Percentiles rank a stretch among this genome's conserved stretches.
Evolutionary conservation across 2,888 invertebrate species (phyloP).

Genomic region (Eupeodes luniger): DNA sequence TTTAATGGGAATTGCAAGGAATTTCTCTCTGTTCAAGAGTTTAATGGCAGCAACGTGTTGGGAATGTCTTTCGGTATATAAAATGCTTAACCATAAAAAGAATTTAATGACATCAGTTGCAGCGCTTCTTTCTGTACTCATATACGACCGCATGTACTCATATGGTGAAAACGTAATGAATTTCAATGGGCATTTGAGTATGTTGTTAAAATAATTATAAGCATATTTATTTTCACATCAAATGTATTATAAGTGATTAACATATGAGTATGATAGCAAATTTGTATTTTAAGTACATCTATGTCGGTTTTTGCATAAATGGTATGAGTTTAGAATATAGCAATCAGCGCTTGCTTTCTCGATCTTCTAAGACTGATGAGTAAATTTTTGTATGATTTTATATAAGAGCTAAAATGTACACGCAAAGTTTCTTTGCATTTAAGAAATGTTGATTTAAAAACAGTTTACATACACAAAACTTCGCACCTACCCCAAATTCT

Average conservation of each 20-base stretch:
- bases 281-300: neutral
- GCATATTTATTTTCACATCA: slow-evolving; percentile 16
- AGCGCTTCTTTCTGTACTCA: slow-evolving; percentile 18
- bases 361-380: no score
- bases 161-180: slow-evolving; percentile 41
- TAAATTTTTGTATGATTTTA: no score
- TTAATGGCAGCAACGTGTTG: slow-evolving; percentile 63
- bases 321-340: no score
- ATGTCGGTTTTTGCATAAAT: no score
- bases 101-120: slow-evolving; percentile 68
- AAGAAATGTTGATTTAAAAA: no score
- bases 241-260: neutral
- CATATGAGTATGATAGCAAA: neutral
- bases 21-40: slow-evolving; percentile 32
- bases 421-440: no score
- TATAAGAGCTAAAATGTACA: no score
- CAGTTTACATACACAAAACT: no score
- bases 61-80: slow-evolving; percentile 33
- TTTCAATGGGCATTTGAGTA: slow-evolving; percentile 67
- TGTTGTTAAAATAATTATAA: slow-evolving; percentile 19
- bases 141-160: no score
- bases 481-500: no score
- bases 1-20: slow-evolving; percentile 44
- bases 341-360: no score
- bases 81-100: slow-evolving; percentile 56